Base-by-base conservation (phyloP, 1,140 invertebrate genomes). In the Ceratitis capitata region DNA sequence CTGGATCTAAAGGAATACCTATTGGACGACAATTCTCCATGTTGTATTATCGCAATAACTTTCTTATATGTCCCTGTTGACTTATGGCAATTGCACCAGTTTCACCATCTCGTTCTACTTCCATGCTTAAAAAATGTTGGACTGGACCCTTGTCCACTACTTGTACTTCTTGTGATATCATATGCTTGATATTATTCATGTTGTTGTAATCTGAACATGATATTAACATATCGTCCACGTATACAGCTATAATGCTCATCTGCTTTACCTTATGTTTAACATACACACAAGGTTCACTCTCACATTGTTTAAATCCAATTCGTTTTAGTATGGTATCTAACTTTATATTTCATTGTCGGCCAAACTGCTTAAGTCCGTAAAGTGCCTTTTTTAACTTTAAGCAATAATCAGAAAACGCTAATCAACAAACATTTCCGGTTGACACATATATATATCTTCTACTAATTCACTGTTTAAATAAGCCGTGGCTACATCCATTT, bases 401-500 rank as follows among this genome's bases (percentile, higher is more conserved):
- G 10, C 85, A 64, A 26, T 85, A 45, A 42, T 74, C 26, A 32
- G 49, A 82, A 49, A 78, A 82, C 88, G 69, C 86, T 87, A 47
- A 42, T 85, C 86, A 26, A 86, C 86, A 87, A 89, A 90, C 23
- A 89, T 90, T 84, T 89, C 84, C 1, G 92, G 92, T 85, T 89
- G 89, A 53, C 89, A 83, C 89, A 93, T 92, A 87, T 89, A 93
- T 32, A 93, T 88, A 9, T 87, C 87, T 88, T 93, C 92, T 16
- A 92, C 87, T 53, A 92, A 88, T 14, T 89, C 85, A 26, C 92
- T 92, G 87, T 93, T 88, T 23, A 93, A 86, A 88, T 92, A 93
- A 0, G 93, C 93, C n/a, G 91, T 91, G 83, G 89, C 89, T 3
- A 90, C 89, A 87, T 93, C 92, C 86, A 92, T 87, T 58, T 92